phyloP scores from a whole-genome alignment of 2,888 invertebrate genomes.

The Drosophila diplacantha region DNA sequence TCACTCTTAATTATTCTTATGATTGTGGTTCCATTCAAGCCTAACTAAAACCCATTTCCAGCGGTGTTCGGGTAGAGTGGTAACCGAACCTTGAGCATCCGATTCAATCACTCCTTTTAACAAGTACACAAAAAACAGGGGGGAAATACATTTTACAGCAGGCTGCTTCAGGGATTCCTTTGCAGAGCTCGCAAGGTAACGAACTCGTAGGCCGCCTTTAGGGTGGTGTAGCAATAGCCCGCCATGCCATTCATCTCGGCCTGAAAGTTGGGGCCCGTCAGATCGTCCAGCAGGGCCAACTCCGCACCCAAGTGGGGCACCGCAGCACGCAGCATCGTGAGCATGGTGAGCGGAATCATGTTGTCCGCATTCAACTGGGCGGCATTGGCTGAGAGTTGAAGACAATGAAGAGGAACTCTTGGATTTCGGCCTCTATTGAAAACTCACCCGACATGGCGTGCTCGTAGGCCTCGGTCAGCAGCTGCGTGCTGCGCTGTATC shows the following conservation, averaged over 20 bases:
- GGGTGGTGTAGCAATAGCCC: slow-evolving; percentile 77
- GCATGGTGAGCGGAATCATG: slow-evolving; percentile 77
- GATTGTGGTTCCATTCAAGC: neutral
- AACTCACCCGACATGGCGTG: slow-evolving; percentile 67
- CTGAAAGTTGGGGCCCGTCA: slow-evolving; percentile 76
- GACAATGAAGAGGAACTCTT: neutral
- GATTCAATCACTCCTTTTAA: slow-evolving; percentile 38
- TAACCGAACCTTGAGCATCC: slow-evolving; percentile 10
- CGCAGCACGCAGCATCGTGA: slow-evolving; percentile 75
- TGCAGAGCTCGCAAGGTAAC: slow-evolving; percentile 68
- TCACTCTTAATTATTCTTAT: neutral
- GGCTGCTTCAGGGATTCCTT: slow-evolving; percentile 43
- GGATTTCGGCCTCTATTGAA: no score
- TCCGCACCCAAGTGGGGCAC: slow-evolving; percentile 78
- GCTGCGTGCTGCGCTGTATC: slow-evolving; percentile 76
- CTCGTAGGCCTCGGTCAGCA: slow-evolving; percentile 75
- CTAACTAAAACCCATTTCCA: neutral
- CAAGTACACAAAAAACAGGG: slow-evolving; percentile 42
- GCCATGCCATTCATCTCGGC: slow-evolving; percentile 77
- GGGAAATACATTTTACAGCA: slow-evolving; percentile 34
- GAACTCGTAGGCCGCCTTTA: slow-evolving; percentile 77
- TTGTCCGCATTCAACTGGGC: slow-evolving; percentile 75
- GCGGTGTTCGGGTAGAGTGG: neutral
- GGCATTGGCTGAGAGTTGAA: slow-evolving; percentile 57
- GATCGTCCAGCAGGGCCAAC: slow-evolving; percentile 76